These are phyloP conservation scores for Heliothis peltigera DNA, from an alignment of 2,888 invertebrate species.

Conservation along the genomic window DNA sequence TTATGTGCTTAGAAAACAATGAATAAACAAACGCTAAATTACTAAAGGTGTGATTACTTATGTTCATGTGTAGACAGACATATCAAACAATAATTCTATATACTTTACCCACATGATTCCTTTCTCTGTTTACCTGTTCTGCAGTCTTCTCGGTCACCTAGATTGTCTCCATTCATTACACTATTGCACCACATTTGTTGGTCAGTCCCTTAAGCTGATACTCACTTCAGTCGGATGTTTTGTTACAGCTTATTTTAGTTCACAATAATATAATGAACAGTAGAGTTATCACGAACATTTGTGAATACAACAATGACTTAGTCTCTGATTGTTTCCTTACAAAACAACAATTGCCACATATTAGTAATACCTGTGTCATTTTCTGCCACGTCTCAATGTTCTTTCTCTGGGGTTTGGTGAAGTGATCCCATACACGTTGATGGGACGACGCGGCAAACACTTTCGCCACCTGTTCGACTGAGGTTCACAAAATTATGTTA, in stretches of 20 bases:
- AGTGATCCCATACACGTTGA: slow-evolving; percentile 99
- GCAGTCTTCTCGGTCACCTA: slow-evolving; percentile 64
- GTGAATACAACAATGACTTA: slow-evolving; percentile 8
- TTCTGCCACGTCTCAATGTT: slow-evolving; percentile 99
- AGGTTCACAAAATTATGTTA: slow-evolving; percentile 87
- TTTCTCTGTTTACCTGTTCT: slow-evolving; percentile 55
- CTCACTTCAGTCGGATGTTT: slow-evolving; percentile 25
- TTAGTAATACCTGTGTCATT: slow-evolving; percentile 94
- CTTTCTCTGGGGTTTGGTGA: slow-evolving; percentile 99
- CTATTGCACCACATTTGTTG: slow-evolving; percentile 19
- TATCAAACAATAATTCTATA: not conserved
- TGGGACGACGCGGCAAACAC: slow-evolving; percentile 98
- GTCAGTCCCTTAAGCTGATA: slow-evolving; percentile 24
- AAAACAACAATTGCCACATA: slow-evolving; percentile 51
- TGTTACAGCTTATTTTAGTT: slow-evolving; percentile 13
- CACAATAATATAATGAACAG: slow-evolving; percentile 17
- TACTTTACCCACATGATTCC: slow-evolving; percentile 3
- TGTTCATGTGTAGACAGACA: not conserved
- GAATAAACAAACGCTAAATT: not conserved
- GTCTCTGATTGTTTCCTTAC: slow-evolving; percentile 26
- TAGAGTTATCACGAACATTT: slow-evolving; percentile 33
- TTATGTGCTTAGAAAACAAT: slow-evolving; percentile 18
- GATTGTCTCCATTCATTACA: slow-evolving; percentile 43
- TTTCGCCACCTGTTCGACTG: slow-evolving; percentile 99
- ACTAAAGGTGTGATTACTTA: slow-evolving; percentile 6